These are phyloP conservation scores for Spermophilus dauricus DNA, from an alignment of 2,113 vertebrate genomes.

Conservation along the genomic window DNA sequence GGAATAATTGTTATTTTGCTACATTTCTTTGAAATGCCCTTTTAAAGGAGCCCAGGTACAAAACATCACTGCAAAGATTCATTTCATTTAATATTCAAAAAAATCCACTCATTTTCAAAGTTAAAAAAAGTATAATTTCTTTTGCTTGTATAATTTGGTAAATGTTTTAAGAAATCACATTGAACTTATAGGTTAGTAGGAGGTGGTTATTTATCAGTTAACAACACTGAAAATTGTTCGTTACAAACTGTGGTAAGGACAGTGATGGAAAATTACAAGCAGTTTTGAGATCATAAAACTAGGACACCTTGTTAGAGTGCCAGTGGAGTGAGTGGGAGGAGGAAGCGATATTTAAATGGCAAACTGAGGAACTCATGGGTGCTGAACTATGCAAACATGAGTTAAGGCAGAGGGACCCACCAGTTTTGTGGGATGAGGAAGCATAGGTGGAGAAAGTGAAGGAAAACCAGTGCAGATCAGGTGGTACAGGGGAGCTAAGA, in stretches of 20 bases:
- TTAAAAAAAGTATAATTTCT: not conserved
- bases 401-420: accelerated
- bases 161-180: not conserved
- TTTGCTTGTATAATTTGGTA: conserved; percentile 13
- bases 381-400: not conserved
- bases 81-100: no score
- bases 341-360: not conserved
- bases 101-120: not conserved
- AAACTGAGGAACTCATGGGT: not conserved
- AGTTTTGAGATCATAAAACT: conserved; percentile 30
- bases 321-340: not conserved
- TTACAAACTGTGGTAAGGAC: conserved; percentile 2
- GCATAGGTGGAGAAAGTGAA: not conserved
- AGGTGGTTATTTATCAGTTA: conserved; percentile 13
- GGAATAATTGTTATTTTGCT: no score
- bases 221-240: conserved; percentile 10
- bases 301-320: not conserved
- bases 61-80: no score
- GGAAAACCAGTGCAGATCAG: no score
- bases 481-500: not conserved
- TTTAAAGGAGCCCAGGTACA: no score
- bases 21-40: no score
- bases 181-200: conserved; percentile 2
- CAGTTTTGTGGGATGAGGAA: not conserved
- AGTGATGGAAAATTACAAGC: conserved; percentile 49